A percentile compares a stretch with the other conserved stretches of the same genome.
phyloP scores from a whole-genome alignment of 2,888 invertebrate genomes.

The Euplexia lucipara region DNA sequence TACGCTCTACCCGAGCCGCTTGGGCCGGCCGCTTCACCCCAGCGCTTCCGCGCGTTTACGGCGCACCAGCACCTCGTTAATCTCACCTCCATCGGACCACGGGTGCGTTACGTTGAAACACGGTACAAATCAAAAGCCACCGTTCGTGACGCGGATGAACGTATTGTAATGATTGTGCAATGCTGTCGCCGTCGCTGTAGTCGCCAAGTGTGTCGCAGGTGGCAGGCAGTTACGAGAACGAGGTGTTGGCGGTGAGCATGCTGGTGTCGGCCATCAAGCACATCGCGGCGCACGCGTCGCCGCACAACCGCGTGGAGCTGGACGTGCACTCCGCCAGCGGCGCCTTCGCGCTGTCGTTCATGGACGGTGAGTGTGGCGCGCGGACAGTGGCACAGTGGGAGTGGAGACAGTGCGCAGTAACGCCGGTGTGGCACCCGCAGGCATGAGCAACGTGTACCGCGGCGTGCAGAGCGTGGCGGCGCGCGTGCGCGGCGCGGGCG shows the following conservation, averaged over 20 bases:
- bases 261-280: slow-evolving; percentile 89
- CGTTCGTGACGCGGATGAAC: no score
- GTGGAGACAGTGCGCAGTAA: neutral
- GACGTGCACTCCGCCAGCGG: slow-evolving; percentile 94
- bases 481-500: slow-evolving; percentile 84
- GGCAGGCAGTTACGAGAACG: slow-evolving; percentile 95
- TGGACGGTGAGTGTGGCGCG: slow-evolving; percentile 87
- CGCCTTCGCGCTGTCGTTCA: slow-evolving; percentile 94
- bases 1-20: slow-evolving; percentile 90
- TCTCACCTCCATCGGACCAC: slow-evolving; percentile 91
- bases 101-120: slow-evolving; percentile 73
- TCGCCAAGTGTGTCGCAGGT: slow-evolving; percentile 69
- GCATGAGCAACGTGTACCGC: slow-evolving; percentile 95
- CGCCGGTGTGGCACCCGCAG: slow-evolving; percentile 68
- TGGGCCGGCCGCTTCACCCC: slow-evolving; percentile 85
- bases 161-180: no score
- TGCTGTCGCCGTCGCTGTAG: neutral
- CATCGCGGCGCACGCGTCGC: slow-evolving; percentile 88
- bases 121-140: no score
- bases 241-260: slow-evolving; percentile 92
- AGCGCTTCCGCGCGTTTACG: slow-evolving; percentile 88
- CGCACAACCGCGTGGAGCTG: slow-evolving; percentile 91
- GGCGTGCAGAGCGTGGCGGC: slow-evolving; percentile 96
- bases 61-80: slow-evolving; percentile 92
- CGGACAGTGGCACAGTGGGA: neutral